Percentiles rank a stretch among this genome's conserved stretches.
These are phyloP conservation scores for Paratilapia polleni DNA, from an alignment of 2,113 vertebrate genomes.

Conservation along the genomic window DNA sequence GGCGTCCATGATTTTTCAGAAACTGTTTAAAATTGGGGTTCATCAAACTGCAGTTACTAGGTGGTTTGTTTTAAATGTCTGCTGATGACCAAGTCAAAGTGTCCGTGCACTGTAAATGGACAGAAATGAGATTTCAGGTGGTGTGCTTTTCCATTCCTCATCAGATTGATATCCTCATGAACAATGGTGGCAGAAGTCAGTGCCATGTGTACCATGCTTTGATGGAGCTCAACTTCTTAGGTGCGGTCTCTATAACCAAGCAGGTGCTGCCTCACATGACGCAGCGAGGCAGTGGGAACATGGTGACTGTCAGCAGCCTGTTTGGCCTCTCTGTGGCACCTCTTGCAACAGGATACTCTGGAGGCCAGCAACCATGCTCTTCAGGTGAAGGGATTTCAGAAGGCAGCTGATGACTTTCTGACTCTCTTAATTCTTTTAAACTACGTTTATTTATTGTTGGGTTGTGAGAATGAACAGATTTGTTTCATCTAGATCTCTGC, in stretches of 20 bases:
- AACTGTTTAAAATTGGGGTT: not conserved
- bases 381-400: constrained; percentile 75
- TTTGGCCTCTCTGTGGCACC: constrained; percentile 84
- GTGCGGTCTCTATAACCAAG: constrained; percentile 92
- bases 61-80: not conserved
- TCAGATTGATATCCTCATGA: constrained; percentile 92
- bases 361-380: constrained; percentile 95
- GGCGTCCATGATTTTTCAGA: not conserved
- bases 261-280: constrained; percentile 91
- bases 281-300: constrained; percentile 82
- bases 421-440: not conserved
- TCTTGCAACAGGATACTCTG: constrained; percentile 87
- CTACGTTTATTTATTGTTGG: not conserved
- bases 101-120: not conserved
- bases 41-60: not conserved
- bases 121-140: not conserved
- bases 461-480: not conserved
- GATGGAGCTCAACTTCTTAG: constrained; percentile 93
- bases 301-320: constrained; percentile 91
- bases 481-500: not conserved
- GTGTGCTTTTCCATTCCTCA: not conserved
- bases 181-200: constrained; percentile 91
- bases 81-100: no score
- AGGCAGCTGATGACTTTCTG: not conserved
- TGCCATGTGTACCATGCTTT: constrained; percentile 88